Evolutionary conservation across 2,888 invertebrate species (phyloP), one percentile per base, ranked within the genome.

Genomic region (Orthonevra nobilis): DNA sequence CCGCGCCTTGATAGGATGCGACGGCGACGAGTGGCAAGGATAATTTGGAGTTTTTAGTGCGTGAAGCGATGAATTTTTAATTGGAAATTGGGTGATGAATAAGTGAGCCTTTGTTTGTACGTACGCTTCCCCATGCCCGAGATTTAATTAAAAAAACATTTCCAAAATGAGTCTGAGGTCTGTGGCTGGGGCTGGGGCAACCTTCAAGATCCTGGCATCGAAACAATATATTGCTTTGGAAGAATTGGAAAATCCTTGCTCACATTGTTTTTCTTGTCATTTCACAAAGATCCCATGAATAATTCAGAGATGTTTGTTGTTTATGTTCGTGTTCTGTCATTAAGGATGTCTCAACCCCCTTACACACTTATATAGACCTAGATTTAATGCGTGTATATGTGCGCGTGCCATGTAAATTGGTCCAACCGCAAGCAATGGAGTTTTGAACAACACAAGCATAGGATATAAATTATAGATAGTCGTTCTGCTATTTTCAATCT

Each of bases 61-160:
- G 79, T 79, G 73, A 79, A 79, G 73, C 79, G 79, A 79, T 79
- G 79, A 79, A 79, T 73, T 79, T 79, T 79, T 79, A 79, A 79
- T 79, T 79, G 79, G 68, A 40, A 73, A 61, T 79, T 60, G 48
- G 66, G 60, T 66, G 77, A 79, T 66, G 66, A 72, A 79, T 72
- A 79, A 60, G 52, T 44, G 58, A 44, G 52, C 19, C 38, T 15
- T 32, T 19, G 42, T 9, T 26, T 2, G 28, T 56, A n/a, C n/a
- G n/a, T n/a, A n/a, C n/a, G n/a, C n/a, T n/a, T n/a, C n/a, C 50
- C 56, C 72, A 52, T 38, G 17, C 17, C n/a, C n/a, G 66, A 36
- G 54, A 56, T 68, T 73, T 73, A 79, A 79, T 79, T 73, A 79
- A 68, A 68, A n/a, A 42, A 44, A 23, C 32, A 32, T 34, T 10